Evolutionary conservation across 2,113 vertebrate genomes (phyloP).

Genomic region (Chitala chitala): DNA sequence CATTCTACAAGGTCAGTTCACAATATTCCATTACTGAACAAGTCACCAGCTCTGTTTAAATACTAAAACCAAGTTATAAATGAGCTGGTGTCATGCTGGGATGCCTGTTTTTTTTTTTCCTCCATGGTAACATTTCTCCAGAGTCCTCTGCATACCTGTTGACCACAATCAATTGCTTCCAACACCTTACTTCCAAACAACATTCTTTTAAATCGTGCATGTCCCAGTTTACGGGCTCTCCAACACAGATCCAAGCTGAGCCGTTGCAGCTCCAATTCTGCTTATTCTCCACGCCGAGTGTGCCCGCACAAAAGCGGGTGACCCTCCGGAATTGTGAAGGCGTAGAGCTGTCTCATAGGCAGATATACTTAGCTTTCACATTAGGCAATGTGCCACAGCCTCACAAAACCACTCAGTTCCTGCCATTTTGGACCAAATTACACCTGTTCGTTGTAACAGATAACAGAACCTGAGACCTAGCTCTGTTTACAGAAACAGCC

Average conservation of each 20-base stretch:
- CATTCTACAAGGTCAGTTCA: neutral
- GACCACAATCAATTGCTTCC: conserved; percentile 6
- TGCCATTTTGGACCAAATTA: neutral
- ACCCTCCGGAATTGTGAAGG: neutral
- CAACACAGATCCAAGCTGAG: neutral
- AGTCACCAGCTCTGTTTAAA: neutral
- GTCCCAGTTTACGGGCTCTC: conserved; percentile 13
- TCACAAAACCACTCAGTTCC: neutral
- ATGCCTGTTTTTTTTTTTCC: neutral
- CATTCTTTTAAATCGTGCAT: neutral
- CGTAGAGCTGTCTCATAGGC: neutral
- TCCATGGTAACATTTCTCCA: too few species aligned
- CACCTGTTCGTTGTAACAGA: too few species aligned
- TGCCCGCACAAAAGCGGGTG: neutral
- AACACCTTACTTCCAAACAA: neutral
- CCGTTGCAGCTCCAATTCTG: neutral
- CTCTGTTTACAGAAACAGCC: neutral
- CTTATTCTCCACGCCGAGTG: neutral
- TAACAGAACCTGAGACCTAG: neutral
- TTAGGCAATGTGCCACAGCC: neutral
- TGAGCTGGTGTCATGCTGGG: neutral
- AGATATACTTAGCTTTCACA: neutral
- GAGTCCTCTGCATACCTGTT: neutral
- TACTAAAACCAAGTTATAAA: neutral
- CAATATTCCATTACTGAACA: neutral